Conservation (phyloP, 2,113 vertebrate species). For the Actenoides lindsayi region DNA sequence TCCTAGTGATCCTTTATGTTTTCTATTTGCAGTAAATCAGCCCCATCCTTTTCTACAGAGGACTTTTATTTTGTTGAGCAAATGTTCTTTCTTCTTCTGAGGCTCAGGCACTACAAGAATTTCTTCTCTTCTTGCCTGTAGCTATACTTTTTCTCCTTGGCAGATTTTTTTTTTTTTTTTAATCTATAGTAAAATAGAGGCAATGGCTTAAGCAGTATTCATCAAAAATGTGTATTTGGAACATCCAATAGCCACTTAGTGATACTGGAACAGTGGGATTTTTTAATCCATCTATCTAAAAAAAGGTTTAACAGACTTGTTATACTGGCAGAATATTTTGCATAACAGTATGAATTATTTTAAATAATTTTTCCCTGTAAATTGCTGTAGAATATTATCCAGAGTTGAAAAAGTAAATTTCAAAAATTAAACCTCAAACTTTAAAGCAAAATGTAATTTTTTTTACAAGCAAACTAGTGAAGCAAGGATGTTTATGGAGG, state of each 20-base stretch:
- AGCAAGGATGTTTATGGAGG: neutral
- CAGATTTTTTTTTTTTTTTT: neutral
- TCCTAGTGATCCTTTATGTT: slow-evolving; percentile 35
- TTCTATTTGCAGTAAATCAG: slow-evolving; percentile 64
- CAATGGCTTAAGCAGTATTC: neutral
- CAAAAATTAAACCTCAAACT: neutral
- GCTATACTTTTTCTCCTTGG: neutral
- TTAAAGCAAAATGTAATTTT: neutral
- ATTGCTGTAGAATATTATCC: neutral
- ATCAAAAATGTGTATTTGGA: neutral
- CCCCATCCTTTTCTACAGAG: neutral
- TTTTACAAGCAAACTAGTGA: neutral
- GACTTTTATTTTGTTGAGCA: slow-evolving; percentile 38
- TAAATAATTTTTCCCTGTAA: neutral
- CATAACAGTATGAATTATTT: neutral
- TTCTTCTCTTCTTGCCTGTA: slow-evolving; percentile 1
- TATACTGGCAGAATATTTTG: neutral
- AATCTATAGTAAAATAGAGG: neutral
- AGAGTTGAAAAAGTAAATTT: neutral
- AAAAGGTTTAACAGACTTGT: neutral
- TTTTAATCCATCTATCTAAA: neutral
- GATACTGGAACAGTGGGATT: neutral
- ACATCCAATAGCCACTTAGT: neutral
- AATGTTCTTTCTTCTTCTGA: slow-evolving; percentile 22
- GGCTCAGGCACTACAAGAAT: neutral